A percentile compares a stretch with the other conserved stretches of the same genome.
phyloP scores from a whole-genome alignment of 1,140 invertebrate genomes.

The Zaprionus kolodkinae region DNA sequence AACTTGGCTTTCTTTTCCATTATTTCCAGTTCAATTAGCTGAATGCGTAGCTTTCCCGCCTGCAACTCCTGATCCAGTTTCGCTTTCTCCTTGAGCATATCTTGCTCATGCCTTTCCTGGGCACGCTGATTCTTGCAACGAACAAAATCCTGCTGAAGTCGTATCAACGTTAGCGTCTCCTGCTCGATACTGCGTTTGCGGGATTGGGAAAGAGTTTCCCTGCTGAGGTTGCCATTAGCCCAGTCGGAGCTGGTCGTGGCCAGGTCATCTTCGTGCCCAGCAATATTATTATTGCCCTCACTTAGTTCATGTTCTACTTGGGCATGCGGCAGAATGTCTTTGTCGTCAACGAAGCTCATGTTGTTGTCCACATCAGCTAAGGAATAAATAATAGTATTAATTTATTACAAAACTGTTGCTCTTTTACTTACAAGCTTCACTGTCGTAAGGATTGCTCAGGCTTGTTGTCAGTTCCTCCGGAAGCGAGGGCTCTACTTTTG shows the following conservation, averaged over 20 bases:
- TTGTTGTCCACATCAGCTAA: not conserved
- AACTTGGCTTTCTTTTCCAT: conserved; percentile 18
- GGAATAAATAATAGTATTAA: not conserved
- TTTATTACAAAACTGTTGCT: not conserved
- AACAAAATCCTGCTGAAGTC: conserved; percentile 26
- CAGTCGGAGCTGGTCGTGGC: conserved; percentile 10
- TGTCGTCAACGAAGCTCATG: not conserved
- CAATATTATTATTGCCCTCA: not conserved
- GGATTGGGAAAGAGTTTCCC: not conserved
- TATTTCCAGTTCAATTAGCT: conserved; percentile 27
- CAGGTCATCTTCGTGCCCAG: conserved; percentile 13
- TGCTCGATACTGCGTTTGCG: conserved; percentile 13
- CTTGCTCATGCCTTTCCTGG: conserved; percentile 30
- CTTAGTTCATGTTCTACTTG: conserved; percentile 3
- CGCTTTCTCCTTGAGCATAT: conserved; percentile 28
- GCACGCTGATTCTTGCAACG: conserved; percentile 28
- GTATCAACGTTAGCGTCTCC: conserved; percentile 21
- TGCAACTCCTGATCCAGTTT: conserved; percentile 25
- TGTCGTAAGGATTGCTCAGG: conserved; percentile 2
- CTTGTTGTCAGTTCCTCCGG: not conserved
- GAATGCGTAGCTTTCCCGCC: conserved; percentile 28
- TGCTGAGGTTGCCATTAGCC: conserved; percentile 2
- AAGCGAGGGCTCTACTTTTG: not conserved
- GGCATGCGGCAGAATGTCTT: not conserved
- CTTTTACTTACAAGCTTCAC: conserved; percentile 20